These are phyloP conservation scores for Zaprionus capensis DNA, from an alignment of 1,140 invertebrate genomes.

Conservation along the genomic window DNA sequence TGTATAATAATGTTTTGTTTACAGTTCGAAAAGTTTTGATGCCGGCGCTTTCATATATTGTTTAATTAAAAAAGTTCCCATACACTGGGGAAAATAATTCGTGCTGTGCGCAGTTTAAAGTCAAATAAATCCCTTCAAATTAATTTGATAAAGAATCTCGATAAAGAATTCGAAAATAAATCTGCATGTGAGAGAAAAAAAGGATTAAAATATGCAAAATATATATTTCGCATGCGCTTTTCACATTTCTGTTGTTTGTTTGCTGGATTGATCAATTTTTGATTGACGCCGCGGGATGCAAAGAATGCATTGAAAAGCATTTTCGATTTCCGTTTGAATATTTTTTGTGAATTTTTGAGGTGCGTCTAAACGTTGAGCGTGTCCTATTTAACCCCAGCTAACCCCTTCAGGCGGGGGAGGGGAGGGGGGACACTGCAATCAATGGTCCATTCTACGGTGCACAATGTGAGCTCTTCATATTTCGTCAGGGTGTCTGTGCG, in stretches of 20 bases:
- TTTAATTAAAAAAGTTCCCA: slow-evolving; percentile 75
- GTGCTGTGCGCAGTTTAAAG: slow-evolving; percentile 18
- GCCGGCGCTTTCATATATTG: slow-evolving; percentile 65
- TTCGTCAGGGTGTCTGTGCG: slow-evolving; percentile 17
- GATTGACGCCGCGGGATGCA: slow-evolving; percentile 7
- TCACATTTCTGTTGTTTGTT: not conserved
- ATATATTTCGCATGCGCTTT: not conserved
- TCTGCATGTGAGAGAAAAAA: not conserved
- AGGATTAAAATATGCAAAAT: not conserved
- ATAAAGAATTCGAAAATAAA: not conserved
- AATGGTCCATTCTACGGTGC: slow-evolving; percentile 55
- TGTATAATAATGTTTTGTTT: slow-evolving; percentile 56
- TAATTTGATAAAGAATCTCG: not conserved
- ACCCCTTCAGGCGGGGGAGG: not conserved
- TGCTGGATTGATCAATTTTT: slow-evolving; percentile 6
- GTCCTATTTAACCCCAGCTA: not conserved
- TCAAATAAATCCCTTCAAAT: not conserved
- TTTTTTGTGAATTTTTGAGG: slow-evolving; percentile 21
- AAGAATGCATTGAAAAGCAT: slow-evolving; percentile 13
- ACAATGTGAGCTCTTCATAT: slow-evolving; percentile 25
- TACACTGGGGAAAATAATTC: slow-evolving; percentile 16
- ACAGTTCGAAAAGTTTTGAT: slow-evolving; percentile 64
- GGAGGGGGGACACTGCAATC: slow-evolving; percentile 46
- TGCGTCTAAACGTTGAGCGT: not conserved
- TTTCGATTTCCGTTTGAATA: slow-evolving; percentile 2